Base-by-base conservation (phyloP, 2,113 vertebrate genomes). In the Speoplatyrhinus poulsoni region DNA sequence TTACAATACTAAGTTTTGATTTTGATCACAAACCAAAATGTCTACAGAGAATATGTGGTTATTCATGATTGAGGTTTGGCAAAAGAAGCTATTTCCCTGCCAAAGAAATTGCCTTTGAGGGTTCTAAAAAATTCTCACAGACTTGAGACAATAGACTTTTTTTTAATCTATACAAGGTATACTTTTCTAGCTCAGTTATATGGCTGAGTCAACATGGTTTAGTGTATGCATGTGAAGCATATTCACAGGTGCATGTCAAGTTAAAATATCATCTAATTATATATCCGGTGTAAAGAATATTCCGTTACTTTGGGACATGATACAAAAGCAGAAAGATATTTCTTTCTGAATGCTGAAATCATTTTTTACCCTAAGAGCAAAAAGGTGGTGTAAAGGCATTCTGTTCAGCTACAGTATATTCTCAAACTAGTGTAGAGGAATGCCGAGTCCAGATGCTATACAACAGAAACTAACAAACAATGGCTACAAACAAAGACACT, bases 181-280 rank as follows among this genome's bases (percentile, higher is more conserved):
- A 8, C 41, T 53, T 71, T 77, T 75, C 64, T 82, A 72, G 85
- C 85, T 84, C 87, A 80, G 61, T 19, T 68, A 76, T 73, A 56
- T 66, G 58, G 73, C 73, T 65, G 68, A 85, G 79, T 87, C 71
- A 79, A 71, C 41, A 53, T 65, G 52, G 71, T 76, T 74, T 56
- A 68, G 63, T 46, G 4, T 46, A 8, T 46, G 4, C 33, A 11
- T 65, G 58, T 64, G 33, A 66, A 70, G 68, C 66, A 62, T 16
- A 67, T 50, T 81, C 69, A 62, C 69, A 82, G 72, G 73, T 85
- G 72, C 46, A 67, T 55, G 59, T 50, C 64, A 11, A 9, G 67
- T 61, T 56, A 49, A 69, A 63, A 63, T 75, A 69, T 54, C 54
- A 33, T 17, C 47, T 17, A 17, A n/a, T 9, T 26, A 60, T 0